Evolutionary conservation across 2,113 vertebrate genomes (phyloP), one percentile per base, ranked within the genome.

Genomic region (Romanogobio albipinnatus): DNA sequence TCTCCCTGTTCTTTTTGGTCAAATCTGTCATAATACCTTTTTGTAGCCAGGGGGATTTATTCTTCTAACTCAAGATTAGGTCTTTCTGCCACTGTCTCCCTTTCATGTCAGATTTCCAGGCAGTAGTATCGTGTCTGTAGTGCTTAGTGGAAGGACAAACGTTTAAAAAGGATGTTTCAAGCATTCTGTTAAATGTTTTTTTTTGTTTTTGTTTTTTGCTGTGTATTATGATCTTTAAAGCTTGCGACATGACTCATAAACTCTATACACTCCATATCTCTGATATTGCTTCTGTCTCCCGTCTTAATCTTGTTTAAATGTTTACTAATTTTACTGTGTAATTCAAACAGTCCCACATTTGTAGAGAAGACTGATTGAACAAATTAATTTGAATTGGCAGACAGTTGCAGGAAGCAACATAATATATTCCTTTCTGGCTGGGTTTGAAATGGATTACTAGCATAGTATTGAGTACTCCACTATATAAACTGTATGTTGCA

Each of bases 11-110:
- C 43, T 33, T 51, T 84, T 76, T 84, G 26, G 14, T 62, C n/a
- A n/a, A 49, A 36, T 84, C 15, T 76, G 17, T 76, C 82, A 29
- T 64, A 61, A 76, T 84, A 61, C 61, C 59, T 19, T 76, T 76
- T 76, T 84, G 71, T 84, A 76, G 58, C 43, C 70, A 11, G 36
- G 49, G 24, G 58, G 36, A 62, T 79, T 79, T 79, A 62, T 47
- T 73, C 39, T 79, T 62, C 22, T 26, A 26, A n/a, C 39, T 45
- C 29, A 77, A 36, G 51, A 17, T 77, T 45, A 62, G 56, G 45
- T 79, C 58, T 61, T 79, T 62, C 13, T 62, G 36, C 19, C 33
- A 61, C 76, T 56, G 45, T 73, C 47, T 24, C 6, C 49, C n/a
- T 59, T 43, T 43, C 5, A 62, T 19, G 33, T 43, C 24, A 43